Evolutionary conservation across 2,113 vertebrate species (phyloP).

Genomic region (Plecturocebus donacophilus): DNA sequence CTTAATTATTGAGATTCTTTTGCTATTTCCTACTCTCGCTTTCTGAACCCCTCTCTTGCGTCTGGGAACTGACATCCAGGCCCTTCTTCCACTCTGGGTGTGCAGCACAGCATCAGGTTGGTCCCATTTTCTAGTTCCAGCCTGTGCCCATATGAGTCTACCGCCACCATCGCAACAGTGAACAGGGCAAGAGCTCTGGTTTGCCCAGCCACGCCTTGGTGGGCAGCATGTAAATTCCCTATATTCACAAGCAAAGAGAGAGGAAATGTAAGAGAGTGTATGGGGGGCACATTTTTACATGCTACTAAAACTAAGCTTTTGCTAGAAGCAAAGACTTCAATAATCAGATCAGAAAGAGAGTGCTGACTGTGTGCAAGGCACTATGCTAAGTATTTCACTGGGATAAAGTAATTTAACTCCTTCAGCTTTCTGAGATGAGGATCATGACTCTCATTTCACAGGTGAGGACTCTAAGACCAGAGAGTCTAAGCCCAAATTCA

Average conservation of each 20-base stretch:
- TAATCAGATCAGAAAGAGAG: background rate
- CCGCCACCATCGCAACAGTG: background rate
- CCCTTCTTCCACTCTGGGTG: background rate
- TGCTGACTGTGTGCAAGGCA: background rate
- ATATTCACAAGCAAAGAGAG: background rate
- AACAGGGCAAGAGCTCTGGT: background rate
- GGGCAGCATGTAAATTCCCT: background rate
- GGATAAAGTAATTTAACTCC: background rate
- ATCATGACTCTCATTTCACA: background rate
- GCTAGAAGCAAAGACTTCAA: background rate
- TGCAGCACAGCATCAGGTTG: no score
- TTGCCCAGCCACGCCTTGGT: accelerated
- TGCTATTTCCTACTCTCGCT: background rate
- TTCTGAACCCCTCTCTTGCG: background rate
- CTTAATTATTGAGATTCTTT: background rate
- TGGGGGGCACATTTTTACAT: background rate
- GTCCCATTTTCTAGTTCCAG: no score
- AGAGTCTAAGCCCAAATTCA: background rate
- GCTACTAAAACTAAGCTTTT: background rate
- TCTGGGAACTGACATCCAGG: background rate
- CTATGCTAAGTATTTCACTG: background rate
- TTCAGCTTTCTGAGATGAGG: background rate
- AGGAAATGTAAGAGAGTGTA: background rate
- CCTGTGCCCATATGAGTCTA: background rate
- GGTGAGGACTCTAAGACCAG: background rate